These are phyloP conservation scores for Leucoraja ocellata DNA, from an alignment of 2,797 vertebrate genomes.

Conservation along the genomic window DNA sequence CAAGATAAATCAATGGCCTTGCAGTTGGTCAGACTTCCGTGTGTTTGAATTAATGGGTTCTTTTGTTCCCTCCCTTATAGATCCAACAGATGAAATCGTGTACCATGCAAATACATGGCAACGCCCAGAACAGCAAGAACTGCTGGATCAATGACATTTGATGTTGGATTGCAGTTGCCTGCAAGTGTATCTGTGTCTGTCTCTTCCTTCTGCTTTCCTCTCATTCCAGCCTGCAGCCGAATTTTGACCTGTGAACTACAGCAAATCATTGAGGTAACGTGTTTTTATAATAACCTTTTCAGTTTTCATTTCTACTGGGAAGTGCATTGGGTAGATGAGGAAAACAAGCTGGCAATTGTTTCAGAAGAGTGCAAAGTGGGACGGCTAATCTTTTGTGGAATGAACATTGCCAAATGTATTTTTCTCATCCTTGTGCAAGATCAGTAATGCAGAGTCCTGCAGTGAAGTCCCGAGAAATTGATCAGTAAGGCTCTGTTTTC, in stretches of 20 bases:
- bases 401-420: background rate
- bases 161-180: background rate
- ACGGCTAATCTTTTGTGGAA: background rate
- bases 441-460: background rate
- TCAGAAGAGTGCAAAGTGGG: background rate
- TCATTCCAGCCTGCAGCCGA: background rate
- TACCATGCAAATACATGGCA: conserved; percentile 8
- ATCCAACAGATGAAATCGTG: background rate
- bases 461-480: background rate
- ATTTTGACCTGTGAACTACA: background rate
- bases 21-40: background rate
- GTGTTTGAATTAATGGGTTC: background rate
- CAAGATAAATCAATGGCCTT: background rate
- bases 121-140: background rate
- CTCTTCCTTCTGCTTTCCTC: background rate
- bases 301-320: background rate
- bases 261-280: background rate
- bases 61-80: background rate
- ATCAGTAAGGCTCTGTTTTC: background rate
- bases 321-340: background rate
- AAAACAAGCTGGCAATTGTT: background rate
- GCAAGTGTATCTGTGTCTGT: background rate
- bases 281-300: background rate
- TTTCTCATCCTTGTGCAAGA: background rate
- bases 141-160: background rate